These are phyloP conservation scores for Pipistrellus nathusii DNA, from an alignment of 2,797 vertebrate species.

Conservation along the genomic window DNA sequence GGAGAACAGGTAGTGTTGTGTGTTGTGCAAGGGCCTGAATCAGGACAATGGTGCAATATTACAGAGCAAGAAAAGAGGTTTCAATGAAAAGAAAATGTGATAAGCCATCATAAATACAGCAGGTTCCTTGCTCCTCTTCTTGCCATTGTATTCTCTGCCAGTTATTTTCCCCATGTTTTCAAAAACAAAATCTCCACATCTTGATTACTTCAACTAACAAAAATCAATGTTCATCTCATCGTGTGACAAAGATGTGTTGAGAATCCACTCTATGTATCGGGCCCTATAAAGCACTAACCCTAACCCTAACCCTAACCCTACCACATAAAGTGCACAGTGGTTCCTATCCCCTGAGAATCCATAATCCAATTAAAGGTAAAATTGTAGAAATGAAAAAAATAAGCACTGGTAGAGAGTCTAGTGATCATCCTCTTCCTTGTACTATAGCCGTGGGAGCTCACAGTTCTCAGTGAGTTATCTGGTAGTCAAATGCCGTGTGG, in stretches of 20 bases:
- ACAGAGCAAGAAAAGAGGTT: slow-evolving; percentile 5
- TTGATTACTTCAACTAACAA: slow-evolving; percentile 17
- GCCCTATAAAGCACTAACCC: background rate
- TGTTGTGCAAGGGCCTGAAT: background rate
- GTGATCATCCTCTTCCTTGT: background rate
- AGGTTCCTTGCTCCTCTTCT: slow-evolving; percentile 11
- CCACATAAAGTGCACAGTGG: background rate
- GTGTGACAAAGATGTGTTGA: slow-evolving; percentile 9
- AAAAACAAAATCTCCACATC: slow-evolving; percentile 39
- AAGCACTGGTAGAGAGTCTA: background rate
- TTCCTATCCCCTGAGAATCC: background rate
- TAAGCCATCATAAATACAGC: background rate
- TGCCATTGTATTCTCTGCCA: background rate
- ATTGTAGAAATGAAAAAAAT: slow-evolving; percentile 2
- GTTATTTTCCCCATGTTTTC: background rate
- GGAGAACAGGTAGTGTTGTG: background rate
- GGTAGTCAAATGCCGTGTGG: background rate
- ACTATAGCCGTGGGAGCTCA: background rate
- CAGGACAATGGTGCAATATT: background rate
- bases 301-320: background rate
- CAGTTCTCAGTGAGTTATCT: background rate
- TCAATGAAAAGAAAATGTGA: background rate
- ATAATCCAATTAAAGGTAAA: slow-evolving; percentile 18
- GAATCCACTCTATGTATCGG: background rate
- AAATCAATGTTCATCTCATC: background rate